phyloP scores from a whole-genome alignment of 2,113 vertebrate genomes.

The Buteo buteo region DNA sequence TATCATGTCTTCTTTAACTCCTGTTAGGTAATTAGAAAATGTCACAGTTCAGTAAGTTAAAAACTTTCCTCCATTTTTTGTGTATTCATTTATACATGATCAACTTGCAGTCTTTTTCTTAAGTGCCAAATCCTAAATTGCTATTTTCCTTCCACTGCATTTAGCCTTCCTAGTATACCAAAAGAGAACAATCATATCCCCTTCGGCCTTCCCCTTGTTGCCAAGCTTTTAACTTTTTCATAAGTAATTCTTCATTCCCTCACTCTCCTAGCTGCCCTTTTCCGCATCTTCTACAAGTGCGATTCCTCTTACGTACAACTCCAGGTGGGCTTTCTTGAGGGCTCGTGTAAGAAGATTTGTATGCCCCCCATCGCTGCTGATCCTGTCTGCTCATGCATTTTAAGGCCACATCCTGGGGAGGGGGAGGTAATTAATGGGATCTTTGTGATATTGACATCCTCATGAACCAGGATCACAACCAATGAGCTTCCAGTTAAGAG shows the following conservation, averaged over 20 bases:
- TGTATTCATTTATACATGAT: background rate
- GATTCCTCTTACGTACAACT: background rate
- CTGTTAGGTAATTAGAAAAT: background rate
- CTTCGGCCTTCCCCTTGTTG: background rate
- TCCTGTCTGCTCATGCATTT: background rate
- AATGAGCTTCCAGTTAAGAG: background rate
- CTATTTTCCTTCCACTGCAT: background rate
- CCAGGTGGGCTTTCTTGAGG: background rate
- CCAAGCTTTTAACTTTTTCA: background rate
- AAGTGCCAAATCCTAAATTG: background rate
- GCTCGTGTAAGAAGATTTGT: background rate
- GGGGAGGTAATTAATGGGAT: background rate
- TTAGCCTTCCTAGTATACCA: background rate
- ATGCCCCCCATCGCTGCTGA: background rate
- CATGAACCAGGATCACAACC: background rate
- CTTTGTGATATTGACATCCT: background rate
- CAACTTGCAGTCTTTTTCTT: background rate
- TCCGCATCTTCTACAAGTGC: background rate
- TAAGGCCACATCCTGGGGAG: background rate
- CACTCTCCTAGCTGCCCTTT: background rate
- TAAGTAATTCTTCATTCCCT: background rate
- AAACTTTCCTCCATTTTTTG: background rate
- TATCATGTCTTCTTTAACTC: background rate
- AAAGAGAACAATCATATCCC: background rate
- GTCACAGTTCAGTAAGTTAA: background rate